Evolutionary conservation across 2,113 vertebrate species (phyloP).

Genomic region (Rattus rattus): DNA sequence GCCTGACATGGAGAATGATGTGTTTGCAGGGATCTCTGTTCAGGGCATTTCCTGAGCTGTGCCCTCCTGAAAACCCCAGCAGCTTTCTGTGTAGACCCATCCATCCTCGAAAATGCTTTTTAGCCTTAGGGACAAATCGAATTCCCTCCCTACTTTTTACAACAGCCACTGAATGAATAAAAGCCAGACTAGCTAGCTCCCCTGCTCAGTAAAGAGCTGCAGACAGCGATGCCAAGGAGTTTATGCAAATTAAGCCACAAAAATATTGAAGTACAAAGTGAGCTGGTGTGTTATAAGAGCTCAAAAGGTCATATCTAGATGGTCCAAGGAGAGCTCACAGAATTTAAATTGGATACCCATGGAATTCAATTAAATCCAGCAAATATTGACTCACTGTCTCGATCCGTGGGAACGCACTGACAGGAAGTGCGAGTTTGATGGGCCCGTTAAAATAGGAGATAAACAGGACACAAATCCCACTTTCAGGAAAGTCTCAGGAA

Average conservation of each 20-base stretch:
- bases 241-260: slow-evolving; percentile 65
- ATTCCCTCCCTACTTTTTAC: slow-evolving; percentile 45
- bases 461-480: slow-evolving; percentile 13
- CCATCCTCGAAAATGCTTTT: slow-evolving; percentile 57
- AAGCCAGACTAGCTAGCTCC: slow-evolving; percentile 31
- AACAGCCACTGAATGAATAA: slow-evolving; percentile 44
- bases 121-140: slow-evolving; percentile 33
- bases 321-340: background rate
- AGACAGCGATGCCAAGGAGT: slow-evolving; percentile 17
- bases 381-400: slow-evolving; percentile 42
- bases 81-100: background rate
- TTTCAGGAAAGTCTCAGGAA: background rate
- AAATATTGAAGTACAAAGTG: slow-evolving; percentile 54
- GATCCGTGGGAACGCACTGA: background rate
- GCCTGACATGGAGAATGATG: background rate
- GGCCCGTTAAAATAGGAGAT: background rate
- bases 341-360: slow-evolving; percentile 65
- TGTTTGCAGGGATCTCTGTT: background rate
- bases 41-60: background rate
- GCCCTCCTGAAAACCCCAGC: background rate
- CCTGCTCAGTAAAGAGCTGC: slow-evolving; percentile 39
- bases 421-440: background rate
- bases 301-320: slow-evolving; percentile 59
- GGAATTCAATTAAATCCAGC: slow-evolving; percentile 56
- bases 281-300: slow-evolving; percentile 38